Evolutionary conservation across 1,140 invertebrate genomes (phyloP).

Genomic region (Bacillus rossius): DNA sequence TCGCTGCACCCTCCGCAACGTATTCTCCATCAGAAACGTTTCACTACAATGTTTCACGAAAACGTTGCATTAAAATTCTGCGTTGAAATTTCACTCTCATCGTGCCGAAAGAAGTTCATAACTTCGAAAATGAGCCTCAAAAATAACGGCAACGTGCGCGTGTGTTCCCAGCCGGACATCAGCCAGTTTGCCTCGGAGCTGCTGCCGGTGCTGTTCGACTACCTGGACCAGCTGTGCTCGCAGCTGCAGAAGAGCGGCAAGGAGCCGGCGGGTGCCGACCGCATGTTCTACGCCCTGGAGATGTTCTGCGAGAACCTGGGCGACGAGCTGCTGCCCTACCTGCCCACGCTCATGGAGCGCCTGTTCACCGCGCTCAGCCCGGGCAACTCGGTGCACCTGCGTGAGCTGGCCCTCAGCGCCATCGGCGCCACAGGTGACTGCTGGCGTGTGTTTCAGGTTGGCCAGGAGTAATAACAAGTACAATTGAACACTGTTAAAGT

Average conservation of each 20-base stretch:
- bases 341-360: slow-evolving; percentile 65
- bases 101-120: no score
- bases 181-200: slow-evolving; percentile 63
- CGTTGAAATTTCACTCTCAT: no score
- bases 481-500: neutral
- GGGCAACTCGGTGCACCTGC: slow-evolving; percentile 49
- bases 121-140: no score
- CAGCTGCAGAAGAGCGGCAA: slow-evolving; percentile 49
- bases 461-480: no score
- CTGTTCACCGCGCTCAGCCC: slow-evolving; percentile 55
- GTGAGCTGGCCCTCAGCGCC: slow-evolving; percentile 61
- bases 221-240: slow-evolving; percentile 52
- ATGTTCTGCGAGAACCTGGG: slow-evolving; percentile 75
- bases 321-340: slow-evolving; percentile 60
- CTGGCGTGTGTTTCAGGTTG: no score
- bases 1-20: no score
- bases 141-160: no score
- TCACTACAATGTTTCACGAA: no score
- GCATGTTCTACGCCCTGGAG: slow-evolving; percentile 78
- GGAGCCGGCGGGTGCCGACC: slow-evolving; percentile 55
- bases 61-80: no score
- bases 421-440: slow-evolving; percentile 55
- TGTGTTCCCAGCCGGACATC: slow-evolving; percentile 61
- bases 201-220: slow-evolving; percentile 68
- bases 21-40: no score